Evolutionary conservation across 2,113 vertebrate genomes (phyloP).

Genomic region (Spheniscus mendiculus): DNA sequence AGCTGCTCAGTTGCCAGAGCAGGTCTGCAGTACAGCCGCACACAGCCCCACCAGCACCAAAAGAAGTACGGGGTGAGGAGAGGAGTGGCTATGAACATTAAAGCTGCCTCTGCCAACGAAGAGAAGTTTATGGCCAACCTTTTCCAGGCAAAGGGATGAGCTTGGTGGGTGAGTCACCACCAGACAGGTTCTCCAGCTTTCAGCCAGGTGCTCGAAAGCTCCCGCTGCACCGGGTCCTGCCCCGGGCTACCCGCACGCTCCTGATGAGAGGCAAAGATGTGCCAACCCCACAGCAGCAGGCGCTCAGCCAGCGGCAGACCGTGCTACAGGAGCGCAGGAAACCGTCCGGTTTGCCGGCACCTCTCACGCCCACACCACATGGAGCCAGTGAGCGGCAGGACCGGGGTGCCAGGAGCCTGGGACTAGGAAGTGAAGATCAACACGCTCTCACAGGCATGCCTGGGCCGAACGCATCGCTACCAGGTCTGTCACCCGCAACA

Average conservation of each 20-base stretch:
- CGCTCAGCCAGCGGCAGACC: fast-evolving
- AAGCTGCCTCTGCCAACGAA: neutral
- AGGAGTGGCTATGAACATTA: neutral
- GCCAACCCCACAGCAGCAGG: fast-evolving
- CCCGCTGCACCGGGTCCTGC: neutral
- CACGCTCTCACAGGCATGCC: fast-evolving
- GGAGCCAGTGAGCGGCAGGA: fast-evolving
- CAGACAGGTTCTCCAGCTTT: neutral
- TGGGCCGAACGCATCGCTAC: fast-evolving
- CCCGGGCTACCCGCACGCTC: fast-evolving
- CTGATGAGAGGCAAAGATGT: fast-evolving
- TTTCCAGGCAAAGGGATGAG: neutral
- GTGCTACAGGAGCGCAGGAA: fast-evolving
- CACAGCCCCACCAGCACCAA: fast-evolving
- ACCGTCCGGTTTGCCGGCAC: fast-evolving
- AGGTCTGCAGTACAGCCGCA: neutral
- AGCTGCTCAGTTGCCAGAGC: fast-evolving
- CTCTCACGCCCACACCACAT: fast-evolving
- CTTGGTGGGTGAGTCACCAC: neutral
- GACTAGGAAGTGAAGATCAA: fast-evolving
- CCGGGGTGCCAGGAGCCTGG: neutral
- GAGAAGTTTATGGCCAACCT: neutral
- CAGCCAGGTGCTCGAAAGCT: neutral
- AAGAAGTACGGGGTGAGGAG: fast-evolving
- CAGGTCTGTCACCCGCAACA: neutral